Base-by-base conservation (phyloP, 2,113 vertebrate species). In the Oceanites oceanicus region DNA sequence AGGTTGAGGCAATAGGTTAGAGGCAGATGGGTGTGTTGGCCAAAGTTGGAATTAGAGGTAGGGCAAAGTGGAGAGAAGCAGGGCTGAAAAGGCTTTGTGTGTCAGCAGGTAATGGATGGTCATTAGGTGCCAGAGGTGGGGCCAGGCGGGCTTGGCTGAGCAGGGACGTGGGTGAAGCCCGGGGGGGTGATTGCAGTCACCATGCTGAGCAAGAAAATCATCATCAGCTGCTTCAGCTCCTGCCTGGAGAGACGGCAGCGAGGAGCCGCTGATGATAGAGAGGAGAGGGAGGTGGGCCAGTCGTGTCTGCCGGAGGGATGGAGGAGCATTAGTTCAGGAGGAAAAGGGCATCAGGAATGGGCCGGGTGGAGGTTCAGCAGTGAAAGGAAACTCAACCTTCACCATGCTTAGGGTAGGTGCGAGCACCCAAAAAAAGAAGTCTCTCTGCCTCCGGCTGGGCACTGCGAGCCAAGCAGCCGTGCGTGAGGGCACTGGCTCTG, bases 21-120 rank as follows among this genome's bases (percentile, higher is more conserved):
- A 88, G 80, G 59, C 16, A 63, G 72, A 44, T 0, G n/a, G 55
- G 36, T 44, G 74, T 3, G 18, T 82, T 91, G 88, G 79, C 52
- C 65, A 19, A 52, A 34, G 47, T 6, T 38, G 38, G 74, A 92
- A 95, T 83, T 72, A 71, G 38, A 89, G 80, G 93, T 38, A 56
- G 61, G 71, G 53, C 42, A 47, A 67, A 77, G 72, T 42, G 70
- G 75, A 92, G 55, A 68, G 88, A 45, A 82, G 77, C 56, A 49
- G 42, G 58, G 34, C 77, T 88, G 59, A 3, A 21, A 47, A 65
- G 74, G 66, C 90, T 95, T 84, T 91, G 84, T 96, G 85, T 88
- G 86, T 88, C 86, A 92, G 75, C 65, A 27, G 62, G 70, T 94
- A 93, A 92, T 90, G 72, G 72, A 63, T 63, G 92, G 90, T 76